These are phyloP conservation scores for Stenurella melanura DNA, from an alignment of 2,888 invertebrate species.

Conservation along the genomic window DNA sequence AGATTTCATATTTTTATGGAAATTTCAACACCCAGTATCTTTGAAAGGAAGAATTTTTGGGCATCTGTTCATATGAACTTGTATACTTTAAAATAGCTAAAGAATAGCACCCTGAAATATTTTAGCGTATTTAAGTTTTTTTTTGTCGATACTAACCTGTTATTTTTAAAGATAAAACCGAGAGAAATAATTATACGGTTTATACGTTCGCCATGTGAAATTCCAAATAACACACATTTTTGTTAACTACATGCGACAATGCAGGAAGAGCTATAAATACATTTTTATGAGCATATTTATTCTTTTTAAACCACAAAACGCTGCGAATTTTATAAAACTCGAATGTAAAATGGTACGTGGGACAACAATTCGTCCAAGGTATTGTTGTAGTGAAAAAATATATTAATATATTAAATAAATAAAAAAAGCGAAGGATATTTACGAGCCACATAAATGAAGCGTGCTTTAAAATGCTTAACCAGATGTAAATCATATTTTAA, in stretches of 20 bases:
- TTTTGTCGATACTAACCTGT: too few species aligned
- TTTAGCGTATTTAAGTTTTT: too few species aligned
- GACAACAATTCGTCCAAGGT: not conserved
- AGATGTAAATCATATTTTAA: conserved; percentile 58
- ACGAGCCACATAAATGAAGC: conserved; percentile 15
- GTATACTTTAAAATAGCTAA: too few species aligned
- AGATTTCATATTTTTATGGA: too few species aligned
- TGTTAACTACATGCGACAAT: not conserved
- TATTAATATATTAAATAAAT: not conserved
- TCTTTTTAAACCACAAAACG: not conserved
- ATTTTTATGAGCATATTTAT: not conserved
- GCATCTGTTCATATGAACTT: too few species aligned
- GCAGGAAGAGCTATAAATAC: conserved; percentile 5
- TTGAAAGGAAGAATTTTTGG: too few species aligned
- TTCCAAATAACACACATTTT: not conserved
- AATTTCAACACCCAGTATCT: too few species aligned
- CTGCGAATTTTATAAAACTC: not conserved
- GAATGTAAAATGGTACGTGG: not conserved
- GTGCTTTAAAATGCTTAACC: conserved; percentile 41
- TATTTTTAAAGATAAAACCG: too few species aligned
- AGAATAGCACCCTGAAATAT: too few species aligned
- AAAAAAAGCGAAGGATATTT: conserved; percentile 13
- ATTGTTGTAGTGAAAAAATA: conserved; percentile 7
- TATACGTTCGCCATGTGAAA: not conserved
- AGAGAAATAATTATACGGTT: not conserved